phyloP scores from a whole-genome alignment of 2,113 vertebrate species.

The Merops nubicus region DNA sequence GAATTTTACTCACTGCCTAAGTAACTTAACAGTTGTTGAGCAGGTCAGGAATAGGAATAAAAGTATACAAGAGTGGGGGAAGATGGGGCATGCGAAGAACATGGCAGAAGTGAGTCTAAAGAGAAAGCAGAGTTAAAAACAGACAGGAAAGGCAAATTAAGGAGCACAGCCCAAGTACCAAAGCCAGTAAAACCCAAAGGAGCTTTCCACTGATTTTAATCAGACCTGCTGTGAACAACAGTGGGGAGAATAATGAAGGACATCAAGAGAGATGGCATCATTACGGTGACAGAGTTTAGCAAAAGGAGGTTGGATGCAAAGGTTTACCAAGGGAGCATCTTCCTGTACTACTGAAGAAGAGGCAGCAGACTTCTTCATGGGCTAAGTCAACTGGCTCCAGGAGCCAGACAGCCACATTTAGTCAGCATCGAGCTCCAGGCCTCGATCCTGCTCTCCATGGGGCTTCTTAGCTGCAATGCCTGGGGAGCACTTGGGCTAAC shows the following conservation, averaged over 20 bases:
- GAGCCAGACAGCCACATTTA: background rate
- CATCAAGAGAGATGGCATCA: background rate
- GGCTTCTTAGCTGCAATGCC: background rate
- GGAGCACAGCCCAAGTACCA: background rate
- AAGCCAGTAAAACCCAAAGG: background rate
- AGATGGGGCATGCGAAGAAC: background rate
- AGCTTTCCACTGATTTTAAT: slow-evolving; percentile 14
- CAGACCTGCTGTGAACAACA: background rate
- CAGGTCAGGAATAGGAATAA: slow-evolving; percentile 45
- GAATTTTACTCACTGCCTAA: slow-evolving; percentile 24
- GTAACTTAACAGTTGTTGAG: slow-evolving; percentile 36
- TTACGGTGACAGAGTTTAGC: background rate
- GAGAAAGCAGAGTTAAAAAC: slow-evolving; percentile 10
- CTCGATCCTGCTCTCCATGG: background rate
- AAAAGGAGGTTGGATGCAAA: background rate
- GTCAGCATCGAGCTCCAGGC: accelerated
- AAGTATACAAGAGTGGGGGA: background rate
- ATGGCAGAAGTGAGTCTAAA: background rate
- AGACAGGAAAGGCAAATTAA: background rate
- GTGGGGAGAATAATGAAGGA: background rate
- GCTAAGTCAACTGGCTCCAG: accelerated
- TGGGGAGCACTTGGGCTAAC: accelerated
- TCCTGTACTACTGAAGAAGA: background rate
- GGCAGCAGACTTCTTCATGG: background rate
- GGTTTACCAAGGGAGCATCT: background rate